phyloP scores from a whole-genome alignment of 2,797 vertebrate species.

The Arnoldichthys spilopterus region DNA sequence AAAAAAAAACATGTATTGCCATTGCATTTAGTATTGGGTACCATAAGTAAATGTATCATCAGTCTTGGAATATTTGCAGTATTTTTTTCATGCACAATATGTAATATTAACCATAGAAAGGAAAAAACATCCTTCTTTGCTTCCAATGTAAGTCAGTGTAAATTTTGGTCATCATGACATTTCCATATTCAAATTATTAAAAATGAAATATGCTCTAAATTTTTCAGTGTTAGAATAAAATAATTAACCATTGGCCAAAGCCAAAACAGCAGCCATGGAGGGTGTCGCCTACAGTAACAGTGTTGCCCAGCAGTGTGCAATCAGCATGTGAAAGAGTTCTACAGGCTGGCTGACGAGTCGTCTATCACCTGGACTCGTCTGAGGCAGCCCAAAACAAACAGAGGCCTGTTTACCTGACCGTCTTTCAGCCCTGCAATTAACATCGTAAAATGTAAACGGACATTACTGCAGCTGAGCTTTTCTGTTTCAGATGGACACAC shows the following conservation, averaged over 20 bases:
- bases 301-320: background rate
- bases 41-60: too few species aligned
- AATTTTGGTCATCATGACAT: too few species aligned
- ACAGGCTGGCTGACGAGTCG: background rate
- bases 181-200: too few species aligned
- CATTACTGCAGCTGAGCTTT: background rate
- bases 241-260: background rate
- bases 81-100: too few species aligned
- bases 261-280: background rate
- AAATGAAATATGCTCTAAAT: too few species aligned
- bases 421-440: background rate
- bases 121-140: too few species aligned
- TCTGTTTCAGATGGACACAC: background rate
- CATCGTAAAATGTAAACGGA: conserved; percentile 15
- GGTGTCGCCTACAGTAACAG: background rate
- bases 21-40: too few species aligned
- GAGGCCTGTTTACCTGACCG: conserved; percentile 13
- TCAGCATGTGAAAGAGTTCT: conserved; percentile 25
- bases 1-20: too few species aligned
- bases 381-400: conserved; percentile 13
- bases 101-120: too few species aligned
- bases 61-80: too few species aligned
- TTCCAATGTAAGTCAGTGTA: too few species aligned
- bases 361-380: conserved; percentile 27
- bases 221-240: too few species aligned